Conservation (phyloP, 2,888 invertebrate species). For the Amblyteles armatorius region DNA sequence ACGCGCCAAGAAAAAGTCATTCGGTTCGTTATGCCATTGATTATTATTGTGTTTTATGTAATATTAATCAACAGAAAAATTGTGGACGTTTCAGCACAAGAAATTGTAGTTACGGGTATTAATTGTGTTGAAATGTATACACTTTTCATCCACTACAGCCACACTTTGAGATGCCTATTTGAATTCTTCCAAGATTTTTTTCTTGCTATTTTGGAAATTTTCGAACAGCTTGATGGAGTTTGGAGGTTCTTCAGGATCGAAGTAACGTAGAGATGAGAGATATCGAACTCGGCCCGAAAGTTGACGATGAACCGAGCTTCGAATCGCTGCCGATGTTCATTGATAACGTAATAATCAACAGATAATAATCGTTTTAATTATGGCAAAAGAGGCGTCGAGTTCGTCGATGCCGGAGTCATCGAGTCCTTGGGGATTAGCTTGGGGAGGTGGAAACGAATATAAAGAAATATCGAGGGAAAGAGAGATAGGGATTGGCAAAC, state of each 20-base stretch:
- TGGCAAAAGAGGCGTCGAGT: slow-evolving; percentile 22
- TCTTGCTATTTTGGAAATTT: not conserved
- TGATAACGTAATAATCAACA: not conserved
- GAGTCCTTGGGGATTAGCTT: slow-evolving; percentile 59
- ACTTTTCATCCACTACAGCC: not conserved
- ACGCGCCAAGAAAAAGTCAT: not conserved
- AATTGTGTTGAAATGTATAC: not conserved
- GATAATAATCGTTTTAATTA: slow-evolving; percentile 14
- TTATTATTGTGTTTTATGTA: not conserved
- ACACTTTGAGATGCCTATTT: no score
- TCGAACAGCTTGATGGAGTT: no score
- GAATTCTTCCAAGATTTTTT: no score
- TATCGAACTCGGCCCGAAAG: no score
- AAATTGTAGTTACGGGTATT: not conserved
- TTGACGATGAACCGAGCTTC: no score
- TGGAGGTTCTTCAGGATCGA: no score
- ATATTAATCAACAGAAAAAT: not conserved
- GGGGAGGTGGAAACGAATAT: slow-evolving; percentile 53
- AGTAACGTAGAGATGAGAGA: no score
- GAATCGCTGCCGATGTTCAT: not conserved
- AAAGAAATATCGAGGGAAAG: slow-evolving; percentile 3
- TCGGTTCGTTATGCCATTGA: not conserved
- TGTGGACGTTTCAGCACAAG: not conserved
- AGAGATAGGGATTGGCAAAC: slow-evolving; percentile 65
- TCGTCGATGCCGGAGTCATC: slow-evolving; percentile 59